Base-by-base conservation (phyloP, 2,888 invertebrate genomes). In the Cyclophora albipunctata region DNA sequence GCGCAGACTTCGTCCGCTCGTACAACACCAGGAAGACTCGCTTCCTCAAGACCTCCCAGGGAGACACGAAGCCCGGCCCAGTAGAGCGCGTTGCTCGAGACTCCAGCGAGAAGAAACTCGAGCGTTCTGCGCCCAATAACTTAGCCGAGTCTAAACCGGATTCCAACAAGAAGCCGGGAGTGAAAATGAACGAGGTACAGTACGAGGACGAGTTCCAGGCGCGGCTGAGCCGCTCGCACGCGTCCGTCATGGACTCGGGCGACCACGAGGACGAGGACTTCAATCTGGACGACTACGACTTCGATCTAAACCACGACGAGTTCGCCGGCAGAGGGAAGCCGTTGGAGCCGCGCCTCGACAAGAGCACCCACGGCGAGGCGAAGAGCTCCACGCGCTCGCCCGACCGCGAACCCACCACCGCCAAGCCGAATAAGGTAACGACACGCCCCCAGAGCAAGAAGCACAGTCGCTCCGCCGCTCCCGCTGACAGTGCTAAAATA, bases 231-330 rank as follows among this genome's bases (percentile, higher is more conserved):
- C 72, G 60, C 49, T 57, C 63, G 49, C 67, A 68, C 1, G 48
- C 62, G 2, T 66, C 63, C 49, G 54, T 66, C 3, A 51, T 57
- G 5, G 81, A 81, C 48, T 78, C 81, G 0, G 68, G 66, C 3
- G 84, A 85, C 42, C 72, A 80, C 47, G 86, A 85, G 65, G 85
- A 87, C 34, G 82, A 84, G 60, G 86, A 87, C 52, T 86, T 85
- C 43, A 84, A 76, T 61, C 50, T 85, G 7, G 72, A 75, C 5
- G 86, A 87, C 55, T 86, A 85, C 46, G 85, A 87, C 40, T 86
- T 87, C 46, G 86, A 85, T 55, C 64, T 81, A 2, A 78, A 81
- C 51, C 85, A 86, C 48, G 86, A 87, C 48, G 86, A 85, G 55
- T 86, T 72, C 34, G 53, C 62, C 2, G 71, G 79, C 1, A 69